Base-by-base conservation (phyloP, 2,113 vertebrate genomes). In the Diadophis punctatus region DNA sequence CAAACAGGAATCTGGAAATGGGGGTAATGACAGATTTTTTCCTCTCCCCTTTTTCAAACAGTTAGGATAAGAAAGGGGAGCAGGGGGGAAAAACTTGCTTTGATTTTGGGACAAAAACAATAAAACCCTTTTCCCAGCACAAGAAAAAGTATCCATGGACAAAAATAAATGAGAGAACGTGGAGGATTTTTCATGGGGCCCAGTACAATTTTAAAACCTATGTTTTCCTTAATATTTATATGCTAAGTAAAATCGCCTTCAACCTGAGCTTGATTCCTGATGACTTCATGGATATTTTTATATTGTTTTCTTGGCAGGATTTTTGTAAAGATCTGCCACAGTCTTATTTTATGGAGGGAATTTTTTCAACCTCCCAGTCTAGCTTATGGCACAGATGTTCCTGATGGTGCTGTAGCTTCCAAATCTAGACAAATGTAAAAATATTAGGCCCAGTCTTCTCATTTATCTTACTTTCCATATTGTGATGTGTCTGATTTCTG, bases 111-210 rank as follows among this genome's bases (percentile, higher is more conserved):
- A 95, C 96, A 96, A 96, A 89, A 96, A 94, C 90, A 95, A 95
- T 93, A 55, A 53, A 53, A n/a, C 8, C 27, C 27, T 86, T 86
- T 49, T 48, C 27, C 27, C 22, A 49, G 11, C 48, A 14, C 94
- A 92, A 93, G 84, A 96, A 94, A 94, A 87, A 89, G 94, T 94
- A 90, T 93, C 86, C 86, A 94, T 84, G 86, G 90, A 97, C 94
- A 95, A 93, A 95, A 92, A 92, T 53, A 97, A 96, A 96, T 96
- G 93, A 97, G 97, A 97, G 94, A 95, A 93, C 93, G 92, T 92
- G 51, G 91, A 20, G 20, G 20, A n/a, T 34, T 22, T 87, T 60
- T 23, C 55, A 27, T 43, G 55, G 30, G 34, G 43, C 18, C 22
- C 23, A 53, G 34, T 34, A n/a, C 87, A 94, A 96, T 97, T 94